These are phyloP conservation scores for Drosophila ironensis DNA, from an alignment of 1,140 invertebrate genomes.

Conservation along the genomic window DNA sequence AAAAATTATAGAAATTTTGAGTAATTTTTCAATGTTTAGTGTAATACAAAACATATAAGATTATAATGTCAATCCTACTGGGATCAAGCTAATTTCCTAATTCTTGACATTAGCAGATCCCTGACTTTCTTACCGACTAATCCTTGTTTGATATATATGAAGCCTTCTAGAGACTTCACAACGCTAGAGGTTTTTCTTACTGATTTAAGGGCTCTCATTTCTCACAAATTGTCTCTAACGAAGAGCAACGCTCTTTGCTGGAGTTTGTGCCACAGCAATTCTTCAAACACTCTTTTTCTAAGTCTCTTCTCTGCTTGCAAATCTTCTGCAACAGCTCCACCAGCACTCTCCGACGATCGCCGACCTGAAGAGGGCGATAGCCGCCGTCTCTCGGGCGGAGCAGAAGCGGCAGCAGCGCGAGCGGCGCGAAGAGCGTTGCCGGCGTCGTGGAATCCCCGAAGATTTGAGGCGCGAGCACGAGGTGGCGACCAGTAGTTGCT, in stretches of 20 bases:
- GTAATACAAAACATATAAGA: too few species aligned
- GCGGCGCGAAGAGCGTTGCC: conserved; percentile 44
- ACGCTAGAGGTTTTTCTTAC: too few species aligned
- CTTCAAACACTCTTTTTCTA: neutral
- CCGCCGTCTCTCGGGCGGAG: conserved; percentile 55
- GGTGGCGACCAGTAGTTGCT: conserved; percentile 37
- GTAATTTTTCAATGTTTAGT: neutral
- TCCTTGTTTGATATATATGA: too few species aligned
- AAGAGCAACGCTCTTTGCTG: too few species aligned
- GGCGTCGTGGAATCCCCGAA: conserved; percentile 48
- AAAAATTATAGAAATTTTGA: conserved; percentile 4
- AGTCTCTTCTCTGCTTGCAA: neutral
- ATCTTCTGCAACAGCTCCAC: conserved; percentile 56
- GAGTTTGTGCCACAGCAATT: too few species aligned
- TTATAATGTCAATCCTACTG: too few species aligned
- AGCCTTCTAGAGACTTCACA: too few species aligned
- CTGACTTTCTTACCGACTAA: too few species aligned
- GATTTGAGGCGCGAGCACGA: conserved; percentile 27
- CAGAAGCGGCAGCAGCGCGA: conserved; percentile 61
- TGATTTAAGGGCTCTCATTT: too few species aligned
- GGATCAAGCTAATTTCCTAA: too few species aligned
- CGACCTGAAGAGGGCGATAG: conserved; percentile 72
- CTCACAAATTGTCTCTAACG: neutral
- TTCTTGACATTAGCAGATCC: too few species aligned
- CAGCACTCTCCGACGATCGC: conserved; percentile 67